Base-by-base conservation (phyloP, 2,797 vertebrate species). In the Eutrigla gurnardus region DNA sequence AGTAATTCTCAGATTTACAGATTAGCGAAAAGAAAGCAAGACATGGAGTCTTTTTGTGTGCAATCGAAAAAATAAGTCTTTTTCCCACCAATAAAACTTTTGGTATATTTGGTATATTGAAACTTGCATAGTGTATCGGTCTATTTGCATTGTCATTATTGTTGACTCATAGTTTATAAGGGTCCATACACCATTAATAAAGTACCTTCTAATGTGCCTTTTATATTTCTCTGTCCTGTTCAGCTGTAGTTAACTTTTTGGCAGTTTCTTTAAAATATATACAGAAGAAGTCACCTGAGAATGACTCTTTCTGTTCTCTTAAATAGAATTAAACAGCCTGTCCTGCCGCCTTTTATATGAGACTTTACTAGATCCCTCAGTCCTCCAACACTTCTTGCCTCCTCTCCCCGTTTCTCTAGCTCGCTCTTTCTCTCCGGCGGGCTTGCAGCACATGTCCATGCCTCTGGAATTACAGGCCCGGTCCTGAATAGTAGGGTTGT, bases 401-500 rank as follows among this genome's bases (percentile, higher is more conserved):
- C 11, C 4, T 39, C 43, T 67, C 55, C 47, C 47, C n/a, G 9
- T 61, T 65, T 57, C 49, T 53, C 17, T 37, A 15, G 33, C 71
- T 75, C 43, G 37, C 42, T 77, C 53, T 61, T 37, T 70, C 66
- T 45, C 80, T 53, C 69, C 83, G 63, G 69, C 15, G 37, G 78
- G 68, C 63, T 75, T 78, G 70, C 75, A 81, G 71, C 81, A 70
- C 77, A 85, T 82, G 75, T 78, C 76, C 74, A 68, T 77, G 77
- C 83, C 78, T 89, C 80, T 83, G 73, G 75, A 91, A 83, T 89
- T 89, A 84, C 81, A 91, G 86, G 84, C 80, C 83, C 77, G 39
- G 68, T 87, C 84, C 86, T 92, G 88, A 94, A 93, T 92, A 88
- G 84, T 62, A 84, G 78, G 72, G 76, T 82, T 92, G 89, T 91